These are phyloP conservation scores for Hydrozoanthus tunicans DNA, from an alignment of 64 coral and sea anemone species.

Conservation along the genomic window DNA sequence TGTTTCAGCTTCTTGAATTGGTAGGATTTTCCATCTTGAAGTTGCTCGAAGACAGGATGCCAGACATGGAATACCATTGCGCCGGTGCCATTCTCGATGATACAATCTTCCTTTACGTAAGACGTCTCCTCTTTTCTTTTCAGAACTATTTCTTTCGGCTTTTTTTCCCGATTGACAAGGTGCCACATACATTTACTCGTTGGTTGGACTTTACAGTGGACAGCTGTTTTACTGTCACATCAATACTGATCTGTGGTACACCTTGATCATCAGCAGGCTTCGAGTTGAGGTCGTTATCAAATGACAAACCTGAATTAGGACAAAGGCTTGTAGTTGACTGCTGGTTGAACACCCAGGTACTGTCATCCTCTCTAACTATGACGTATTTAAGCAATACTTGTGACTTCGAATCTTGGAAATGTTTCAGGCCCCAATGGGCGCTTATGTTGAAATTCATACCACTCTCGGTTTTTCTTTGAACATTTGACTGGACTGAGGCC, in stretches of 20 bases:
- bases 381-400: constrained; percentile 56
- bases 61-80: constrained; percentile 23
- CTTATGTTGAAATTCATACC: constrained; percentile 51
- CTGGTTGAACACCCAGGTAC: constrained; percentile 48
- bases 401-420: constrained; percentile 60
- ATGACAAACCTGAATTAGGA: constrained; percentile 17
- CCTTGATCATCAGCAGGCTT: constrained; percentile 2
- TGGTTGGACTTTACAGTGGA: constrained; percentile 18
- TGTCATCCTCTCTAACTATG: constrained; percentile 39
- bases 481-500: constrained; percentile 43
- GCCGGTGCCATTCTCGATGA: constrained; percentile 9
- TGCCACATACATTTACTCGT: constrained; percentile 29
- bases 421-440: constrained; percentile 30
- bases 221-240: constrained; percentile 31
- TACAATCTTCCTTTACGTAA: constrained; percentile 32
- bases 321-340: constrained; percentile 3
- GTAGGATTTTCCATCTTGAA: constrained; percentile 13
- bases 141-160: background rate
- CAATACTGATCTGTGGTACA: constrained; percentile 10
- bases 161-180: constrained; percentile 6
- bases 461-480: constrained; percentile 30
- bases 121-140: constrained; percentile 14
- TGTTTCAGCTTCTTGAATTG: constrained; percentile 17
- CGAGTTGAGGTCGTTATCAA: constrained; percentile 18
- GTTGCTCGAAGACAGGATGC: constrained; percentile 1